Percentiles rank a stretch among this genome's conserved stretches.
phyloP scores from a whole-genome alignment of 2,113 vertebrate genomes.

The Aptenodytes patagonicus region DNA sequence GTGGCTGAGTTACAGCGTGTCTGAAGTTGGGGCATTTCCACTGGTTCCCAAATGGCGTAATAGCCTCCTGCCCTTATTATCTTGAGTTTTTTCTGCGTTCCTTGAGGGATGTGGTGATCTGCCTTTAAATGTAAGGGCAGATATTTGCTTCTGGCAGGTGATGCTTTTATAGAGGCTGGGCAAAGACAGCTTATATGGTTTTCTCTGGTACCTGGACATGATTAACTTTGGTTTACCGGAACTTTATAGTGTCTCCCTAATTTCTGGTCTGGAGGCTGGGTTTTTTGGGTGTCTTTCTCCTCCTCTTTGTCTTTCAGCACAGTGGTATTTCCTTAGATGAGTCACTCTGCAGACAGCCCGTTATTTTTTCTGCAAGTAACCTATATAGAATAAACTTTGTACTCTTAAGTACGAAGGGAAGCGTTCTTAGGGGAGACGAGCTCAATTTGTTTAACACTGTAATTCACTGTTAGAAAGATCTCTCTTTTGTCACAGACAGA shows the following conservation, averaged over 20 bases:
- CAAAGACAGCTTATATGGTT: background rate
- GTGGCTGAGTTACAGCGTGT: rapidly evolving
- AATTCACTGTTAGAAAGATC: constrained; percentile 22
- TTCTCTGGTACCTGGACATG: background rate
- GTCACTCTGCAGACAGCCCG: constrained; percentile 37
- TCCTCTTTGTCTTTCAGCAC: constrained; percentile 27
- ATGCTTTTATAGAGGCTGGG: background rate
- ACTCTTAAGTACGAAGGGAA: constrained; percentile 28
- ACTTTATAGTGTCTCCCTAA: background rate
- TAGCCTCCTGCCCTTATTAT: background rate
- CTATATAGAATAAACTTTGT: constrained; percentile 39
- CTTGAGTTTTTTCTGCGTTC: background rate
- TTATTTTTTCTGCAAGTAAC: constrained; percentile 41
- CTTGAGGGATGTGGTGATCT: background rate
- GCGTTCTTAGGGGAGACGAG: constrained; percentile 47
- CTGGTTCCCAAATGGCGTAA: rapidly evolving
- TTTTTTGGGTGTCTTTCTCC: background rate
- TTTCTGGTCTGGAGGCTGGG: background rate
- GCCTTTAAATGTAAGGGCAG: background rate
- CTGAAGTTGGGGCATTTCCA: background rate
- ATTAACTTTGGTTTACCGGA: background rate
- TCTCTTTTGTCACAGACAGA: constrained; percentile 56
- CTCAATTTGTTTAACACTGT: constrained; percentile 61
- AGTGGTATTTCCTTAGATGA: background rate
- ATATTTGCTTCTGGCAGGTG: background rate